Evolutionary conservation across 2,888 invertebrate genomes (phyloP).

Genomic region (Troides helena): DNA sequence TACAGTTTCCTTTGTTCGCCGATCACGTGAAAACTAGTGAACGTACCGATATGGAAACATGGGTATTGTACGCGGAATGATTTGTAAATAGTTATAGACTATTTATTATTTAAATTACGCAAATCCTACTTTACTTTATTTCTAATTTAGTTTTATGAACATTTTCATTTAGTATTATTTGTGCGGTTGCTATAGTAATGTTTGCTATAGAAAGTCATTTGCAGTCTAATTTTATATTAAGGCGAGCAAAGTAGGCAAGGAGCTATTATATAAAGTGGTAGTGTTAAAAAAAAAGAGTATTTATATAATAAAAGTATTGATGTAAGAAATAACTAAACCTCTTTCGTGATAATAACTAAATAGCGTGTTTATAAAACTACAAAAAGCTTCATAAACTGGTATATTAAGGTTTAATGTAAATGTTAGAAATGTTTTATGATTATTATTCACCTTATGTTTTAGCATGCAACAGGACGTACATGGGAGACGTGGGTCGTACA

Average conservation of each 20-base stretch:
- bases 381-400: background rate
- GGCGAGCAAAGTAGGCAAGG: background rate
- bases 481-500: conserved; percentile 89
- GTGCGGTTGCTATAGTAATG: too few relatives aligned
- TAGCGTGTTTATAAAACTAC: conserved; percentile 13
- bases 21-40: too few relatives aligned
- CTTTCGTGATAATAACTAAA: conserved; percentile 18
- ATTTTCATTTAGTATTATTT: too few relatives aligned
- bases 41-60: too few relatives aligned
- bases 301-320: background rate
- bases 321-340: background rate
- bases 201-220: too few relatives aligned
- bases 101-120: too few relatives aligned
- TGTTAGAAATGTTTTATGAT: background rate
- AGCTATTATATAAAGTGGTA: background rate
- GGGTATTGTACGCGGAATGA: too few relatives aligned
- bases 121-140: too few relatives aligned
- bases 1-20: too few relatives aligned
- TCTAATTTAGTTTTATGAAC: too few relatives aligned
- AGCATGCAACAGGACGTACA: conserved; percentile 92
- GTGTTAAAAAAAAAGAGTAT: background rate
- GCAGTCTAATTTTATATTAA: too few relatives aligned
- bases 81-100: too few relatives aligned
- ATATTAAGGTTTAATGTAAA: background rate
- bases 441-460: conserved; percentile 51